These are phyloP conservation scores for Brachirus orientalis DNA, from an alignment of 2,113 vertebrate genomes.

Conservation along the genomic window DNA sequence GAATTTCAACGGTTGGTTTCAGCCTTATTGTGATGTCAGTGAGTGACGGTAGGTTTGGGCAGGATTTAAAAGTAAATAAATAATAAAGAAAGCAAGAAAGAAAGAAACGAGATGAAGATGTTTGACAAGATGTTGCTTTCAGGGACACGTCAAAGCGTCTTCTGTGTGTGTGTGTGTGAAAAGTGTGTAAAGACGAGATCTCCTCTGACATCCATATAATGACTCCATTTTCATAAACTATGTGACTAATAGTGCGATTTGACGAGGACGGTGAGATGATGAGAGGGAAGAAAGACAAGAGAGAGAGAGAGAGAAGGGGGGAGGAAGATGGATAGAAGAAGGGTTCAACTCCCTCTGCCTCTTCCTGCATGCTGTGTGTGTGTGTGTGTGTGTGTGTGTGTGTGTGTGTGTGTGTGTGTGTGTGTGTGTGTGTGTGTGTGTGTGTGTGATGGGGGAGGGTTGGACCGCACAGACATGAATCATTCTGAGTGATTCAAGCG, in stretches of 20 bases:
- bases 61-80: too few relatives aligned
- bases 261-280: constrained; percentile 63
- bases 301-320: constrained; percentile 1
- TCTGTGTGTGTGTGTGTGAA: constrained; percentile 20
- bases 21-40: too few relatives aligned
- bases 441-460: constrained; percentile 79
- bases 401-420: constrained; percentile 24
- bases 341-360: constrained; percentile 86
- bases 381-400: not conserved
- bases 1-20: too few relatives aligned
- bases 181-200: constrained; percentile 60
- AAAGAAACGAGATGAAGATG: constrained; percentile 20
- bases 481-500: constrained; percentile 95
- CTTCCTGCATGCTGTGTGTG: constrained; percentile 68
- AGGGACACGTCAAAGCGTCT: constrained; percentile 36
- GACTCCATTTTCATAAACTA: constrained; percentile 70
- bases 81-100: not conserved
- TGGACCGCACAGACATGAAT: constrained; percentile 91
- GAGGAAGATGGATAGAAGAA: constrained; percentile 79
- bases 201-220: constrained; percentile 69
- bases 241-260: constrained; percentile 72
- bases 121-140: constrained; percentile 20
- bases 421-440: constrained; percentile 25
- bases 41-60: too few relatives aligned
- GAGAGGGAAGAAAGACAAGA: constrained; percentile 29